A percentile compares a stretch with the other conserved stretches of the same genome.
Evolutionary conservation across 1,140 invertebrate genomes (phyloP).

Genomic region (Hylaeus anthracinus): DNA sequence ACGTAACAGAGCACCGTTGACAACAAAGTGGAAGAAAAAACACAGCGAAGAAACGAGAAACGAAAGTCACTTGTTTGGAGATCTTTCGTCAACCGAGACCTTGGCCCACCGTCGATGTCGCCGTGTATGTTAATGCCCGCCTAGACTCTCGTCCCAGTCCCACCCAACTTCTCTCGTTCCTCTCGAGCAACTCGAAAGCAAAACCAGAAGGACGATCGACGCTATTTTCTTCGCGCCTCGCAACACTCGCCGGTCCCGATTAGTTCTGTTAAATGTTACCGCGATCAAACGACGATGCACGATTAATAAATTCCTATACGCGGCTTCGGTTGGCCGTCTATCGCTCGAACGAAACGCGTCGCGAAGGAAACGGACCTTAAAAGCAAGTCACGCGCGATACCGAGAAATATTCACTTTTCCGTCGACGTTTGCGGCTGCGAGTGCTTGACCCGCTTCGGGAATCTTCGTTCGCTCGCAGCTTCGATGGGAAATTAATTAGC

Average conservation of each 20-base stretch:
- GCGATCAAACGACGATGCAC: no score
- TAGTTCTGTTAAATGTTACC: no score
- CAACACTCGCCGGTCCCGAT: no score
- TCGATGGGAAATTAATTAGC: constrained; percentile 1
- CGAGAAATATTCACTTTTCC: neutral
- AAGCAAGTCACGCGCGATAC: no score
- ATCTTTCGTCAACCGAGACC: constrained; percentile 35
- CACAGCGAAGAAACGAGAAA: neutral
- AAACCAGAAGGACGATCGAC: neutral
- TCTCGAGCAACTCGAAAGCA: neutral
- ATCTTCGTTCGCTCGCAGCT: neutral
- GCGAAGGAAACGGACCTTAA: no score
- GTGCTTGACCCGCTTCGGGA: neutral
- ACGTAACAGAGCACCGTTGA: neutral
- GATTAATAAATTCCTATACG: no score
- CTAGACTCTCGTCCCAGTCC: constrained; percentile 6
- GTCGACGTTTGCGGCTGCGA: neutral
- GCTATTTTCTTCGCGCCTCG: neutral
- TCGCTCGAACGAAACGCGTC: no score
- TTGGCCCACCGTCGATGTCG: neutral
- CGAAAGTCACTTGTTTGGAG: constrained; percentile 19
- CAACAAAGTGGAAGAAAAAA: neutral
- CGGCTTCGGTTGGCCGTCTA: no score
- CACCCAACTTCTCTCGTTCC: neutral
- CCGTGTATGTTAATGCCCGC: constrained; percentile 5